These are phyloP conservation scores for Salmo trutta DNA, from an alignment of 2,797 vertebrate genomes.

Conservation along the genomic window DNA sequence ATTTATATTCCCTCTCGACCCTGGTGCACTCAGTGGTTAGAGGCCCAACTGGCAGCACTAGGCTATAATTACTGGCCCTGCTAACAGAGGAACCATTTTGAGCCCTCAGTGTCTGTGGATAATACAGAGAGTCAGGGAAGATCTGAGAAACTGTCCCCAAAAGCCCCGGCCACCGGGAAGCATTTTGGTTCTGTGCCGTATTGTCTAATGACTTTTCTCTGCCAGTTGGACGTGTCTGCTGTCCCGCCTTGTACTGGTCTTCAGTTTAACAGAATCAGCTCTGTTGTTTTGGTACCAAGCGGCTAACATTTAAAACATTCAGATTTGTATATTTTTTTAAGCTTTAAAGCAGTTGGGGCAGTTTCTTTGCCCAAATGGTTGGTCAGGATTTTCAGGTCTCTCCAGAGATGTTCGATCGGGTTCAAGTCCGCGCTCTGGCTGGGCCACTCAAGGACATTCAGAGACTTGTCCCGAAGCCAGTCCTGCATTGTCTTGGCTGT, in stretches of 20 bases:
- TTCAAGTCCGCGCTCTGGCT: too few relatives aligned
- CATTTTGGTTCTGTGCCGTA: neutral
- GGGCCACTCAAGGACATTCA: too few relatives aligned
- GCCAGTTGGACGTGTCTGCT: slow-evolving; percentile 5
- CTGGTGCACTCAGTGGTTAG: slow-evolving; percentile 20
- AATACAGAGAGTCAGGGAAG: slow-evolving; percentile 1
- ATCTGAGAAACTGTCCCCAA: slow-evolving; percentile 17
- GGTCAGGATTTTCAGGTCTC: too few relatives aligned
- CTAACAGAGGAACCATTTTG: neutral
- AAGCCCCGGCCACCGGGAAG: neutral
- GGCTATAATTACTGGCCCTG: slow-evolving; percentile 36
- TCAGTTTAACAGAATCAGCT: neutral
- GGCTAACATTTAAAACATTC: neutral
- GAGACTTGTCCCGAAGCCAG: too few relatives aligned
- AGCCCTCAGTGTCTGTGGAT: slow-evolving; percentile 20
- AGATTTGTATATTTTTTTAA: neutral
- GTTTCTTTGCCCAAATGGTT: neutral
- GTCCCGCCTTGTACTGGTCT: slow-evolving; percentile 1
- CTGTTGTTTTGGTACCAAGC: slow-evolving; percentile 1
- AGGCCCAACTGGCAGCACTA: slow-evolving; percentile 8
- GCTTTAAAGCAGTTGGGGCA: neutral
- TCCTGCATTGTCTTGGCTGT: too few relatives aligned
- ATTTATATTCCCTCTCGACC: slow-evolving; percentile 1
- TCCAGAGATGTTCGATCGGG: too few relatives aligned
- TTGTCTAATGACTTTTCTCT: slow-evolving; percentile 21